A percentile compares a stretch with the other conserved stretches of the same genome.
Conservation (phyloP, 2,888 invertebrate species). For the Dinocampus coccinellae region DNA sequence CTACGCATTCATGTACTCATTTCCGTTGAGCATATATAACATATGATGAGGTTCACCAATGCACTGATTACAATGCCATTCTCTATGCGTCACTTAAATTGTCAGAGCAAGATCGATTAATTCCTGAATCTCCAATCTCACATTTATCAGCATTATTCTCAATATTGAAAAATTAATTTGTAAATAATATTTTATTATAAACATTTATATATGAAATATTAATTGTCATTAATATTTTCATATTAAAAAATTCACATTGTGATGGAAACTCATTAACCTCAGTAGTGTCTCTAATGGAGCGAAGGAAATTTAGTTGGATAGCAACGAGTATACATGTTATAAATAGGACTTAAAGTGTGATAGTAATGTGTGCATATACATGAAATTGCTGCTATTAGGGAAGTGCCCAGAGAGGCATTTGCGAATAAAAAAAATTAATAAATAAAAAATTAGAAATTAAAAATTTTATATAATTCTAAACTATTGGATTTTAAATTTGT, state of each 20-base stretch:
- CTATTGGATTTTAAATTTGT: neutral
- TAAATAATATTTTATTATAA: neutral
- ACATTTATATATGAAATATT: neutral
- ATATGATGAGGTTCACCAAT: constrained; percentile 20
- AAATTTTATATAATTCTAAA: neutral
- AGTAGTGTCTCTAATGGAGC: constrained; percentile 23
- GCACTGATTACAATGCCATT: constrained; percentile 13
- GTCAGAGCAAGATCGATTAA: constrained; percentile 41
- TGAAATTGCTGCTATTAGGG: constrained; percentile 28
- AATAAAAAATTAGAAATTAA: too few relatives aligned
- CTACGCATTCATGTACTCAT: constrained; percentile 8
- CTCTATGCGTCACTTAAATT: constrained; percentile 36
- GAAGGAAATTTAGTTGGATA: constrained; percentile 11
- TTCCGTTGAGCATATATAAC: constrained; percentile 24
- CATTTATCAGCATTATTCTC: neutral
- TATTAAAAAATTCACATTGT: neutral
- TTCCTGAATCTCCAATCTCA: neutral
- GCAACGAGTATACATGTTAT: constrained; percentile 14
- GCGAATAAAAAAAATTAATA: constrained; percentile 43
- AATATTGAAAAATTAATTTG: neutral
- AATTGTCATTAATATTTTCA: neutral
- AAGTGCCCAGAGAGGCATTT: constrained; percentile 36
- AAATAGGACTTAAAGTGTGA: constrained; percentile 38
- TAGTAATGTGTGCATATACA: neutral
- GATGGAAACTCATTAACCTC: constrained; percentile 6